Evolutionary conservation across 2,797 vertebrate genomes (phyloP), one percentile per base, ranked within the genome.

Genomic region (Manis pentadactyla): DNA sequence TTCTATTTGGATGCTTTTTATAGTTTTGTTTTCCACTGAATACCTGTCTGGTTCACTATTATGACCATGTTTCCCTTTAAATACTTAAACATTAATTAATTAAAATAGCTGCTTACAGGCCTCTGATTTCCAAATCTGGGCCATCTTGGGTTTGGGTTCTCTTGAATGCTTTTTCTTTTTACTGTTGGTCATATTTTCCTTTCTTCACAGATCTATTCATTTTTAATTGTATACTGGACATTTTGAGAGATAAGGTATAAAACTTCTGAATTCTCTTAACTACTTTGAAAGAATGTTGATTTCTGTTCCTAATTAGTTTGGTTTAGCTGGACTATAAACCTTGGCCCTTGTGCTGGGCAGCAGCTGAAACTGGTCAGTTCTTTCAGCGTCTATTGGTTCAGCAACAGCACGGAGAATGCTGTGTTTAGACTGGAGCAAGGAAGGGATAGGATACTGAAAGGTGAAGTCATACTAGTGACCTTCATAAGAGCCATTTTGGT

Each of bases 1-100:
- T 94, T 64, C 25, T 17, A 23, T 68, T 69, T 81, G 25, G 15
- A 55, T 91, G 5, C 0, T 71, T 57, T 83, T 69, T 53, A 74
- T 31, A 69, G 31, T 85, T 87, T 78, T 88, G 84, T 94, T 88
- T n/a, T 79, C 49, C 84, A 31, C 39, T 64, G 31, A 83, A 71
- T 64, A 64, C 37, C 11, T 64, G 12, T 64, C 21, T 92, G 0
- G 31, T 88, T 17, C 46, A 88, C 49, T 87, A 39, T 87, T 85
- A 68, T 88, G 39, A 78, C 27, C 13, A 21, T 85, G 42, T 64
- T 94, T 92, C 87, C 42, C 27, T 34, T 59, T 88, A 78, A 57
- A 46, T 88, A 17, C 23, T 94, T 83, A 66, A 78, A 71, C 1
- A 57, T 46, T 46, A 46, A 46, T 46, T 86, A 23, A 49, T 71